Percentiles rank a stretch among this genome's conserved stretches.
Evolutionary conservation across 2,888 invertebrate genomes (phyloP).

Genomic region (Kuschelorhynchus macadamiae): DNA sequence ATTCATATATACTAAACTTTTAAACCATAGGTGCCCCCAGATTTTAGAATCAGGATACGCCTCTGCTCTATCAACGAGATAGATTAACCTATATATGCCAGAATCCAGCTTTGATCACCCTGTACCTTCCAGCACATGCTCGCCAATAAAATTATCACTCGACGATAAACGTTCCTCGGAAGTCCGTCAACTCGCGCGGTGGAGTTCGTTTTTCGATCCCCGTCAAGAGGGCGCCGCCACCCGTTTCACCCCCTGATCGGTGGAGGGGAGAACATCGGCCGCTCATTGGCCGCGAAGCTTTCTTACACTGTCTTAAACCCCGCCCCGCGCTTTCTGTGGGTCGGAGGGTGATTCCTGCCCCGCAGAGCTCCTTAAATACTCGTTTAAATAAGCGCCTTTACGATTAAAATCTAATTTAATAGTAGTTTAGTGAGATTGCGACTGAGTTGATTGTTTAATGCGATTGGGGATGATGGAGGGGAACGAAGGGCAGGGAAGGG

Average conservation of each 20-base stretch:
- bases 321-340: slow-evolving; percentile 34
- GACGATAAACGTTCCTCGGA: slow-evolving; percentile 33
- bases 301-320: slow-evolving; percentile 46
- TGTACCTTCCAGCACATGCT: slow-evolving; percentile 10
- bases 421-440: slow-evolving; percentile 49
- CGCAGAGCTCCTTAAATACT: slow-evolving; percentile 55
- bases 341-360: slow-evolving; percentile 26
- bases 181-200: slow-evolving; percentile 35
- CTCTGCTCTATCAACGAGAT: too few species aligned
- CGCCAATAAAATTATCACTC: slow-evolving; percentile 42
- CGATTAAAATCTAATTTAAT: slow-evolving; percentile 64
- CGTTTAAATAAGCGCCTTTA: slow-evolving; percentile 60
- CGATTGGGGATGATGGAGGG: slow-evolving; percentile 20
- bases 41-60: too few species aligned
- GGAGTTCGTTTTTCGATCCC: slow-evolving; percentile 29
- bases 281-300: slow-evolving; percentile 36
- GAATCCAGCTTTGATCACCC: slow-evolving; percentile 6
- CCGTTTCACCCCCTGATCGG: background rate
- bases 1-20: too few species aligned
- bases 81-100: too few species aligned
- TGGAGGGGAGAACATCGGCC: slow-evolving; percentile 25
- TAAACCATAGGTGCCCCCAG: too few species aligned
- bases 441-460: slow-evolving; percentile 51
- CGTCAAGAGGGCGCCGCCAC: slow-evolving; percentile 32
- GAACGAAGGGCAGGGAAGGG: slow-evolving; percentile 9